phyloP scores from a whole-genome alignment of 2,797 vertebrate genomes.

The Enteromius paludinosus region DNA sequence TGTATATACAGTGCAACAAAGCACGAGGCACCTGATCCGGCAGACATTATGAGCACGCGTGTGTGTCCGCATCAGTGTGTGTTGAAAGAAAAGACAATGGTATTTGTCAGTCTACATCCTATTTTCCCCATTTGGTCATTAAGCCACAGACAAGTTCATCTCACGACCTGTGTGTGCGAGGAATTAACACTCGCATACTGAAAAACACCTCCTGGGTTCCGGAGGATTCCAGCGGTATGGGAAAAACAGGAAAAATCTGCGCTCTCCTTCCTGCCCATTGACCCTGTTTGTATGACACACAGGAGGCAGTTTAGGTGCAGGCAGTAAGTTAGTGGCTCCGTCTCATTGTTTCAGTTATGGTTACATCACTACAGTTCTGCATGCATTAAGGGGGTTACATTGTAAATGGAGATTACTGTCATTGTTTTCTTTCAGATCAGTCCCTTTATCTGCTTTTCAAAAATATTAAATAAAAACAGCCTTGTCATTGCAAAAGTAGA shows the following conservation, averaged over 20 bases:
- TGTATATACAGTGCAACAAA: background rate
- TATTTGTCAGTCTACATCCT: slow-evolving; percentile 50
- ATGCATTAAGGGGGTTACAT: background rate
- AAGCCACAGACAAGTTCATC: slow-evolving; percentile 55
- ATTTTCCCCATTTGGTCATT: slow-evolving; percentile 51
- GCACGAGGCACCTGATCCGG: background rate
- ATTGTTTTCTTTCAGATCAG: background rate
- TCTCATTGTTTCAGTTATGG: slow-evolving; percentile 51
- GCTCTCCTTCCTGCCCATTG: slow-evolving; percentile 79
- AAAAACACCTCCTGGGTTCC: slow-evolving; percentile 67
- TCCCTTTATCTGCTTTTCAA: background rate
- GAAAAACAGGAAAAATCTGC: slow-evolving; percentile 95
- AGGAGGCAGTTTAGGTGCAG: slow-evolving; percentile 62
- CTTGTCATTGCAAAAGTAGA: background rate
- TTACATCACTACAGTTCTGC: slow-evolving; percentile 57
- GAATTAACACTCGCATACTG: slow-evolving; percentile 47
- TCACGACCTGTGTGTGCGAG: slow-evolving; percentile 37
- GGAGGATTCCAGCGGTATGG: slow-evolving; percentile 76
- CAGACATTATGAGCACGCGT: background rate
- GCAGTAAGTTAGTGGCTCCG: slow-evolving; percentile 53
- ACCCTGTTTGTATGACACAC: slow-evolving; percentile 65
- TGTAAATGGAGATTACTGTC: background rate
- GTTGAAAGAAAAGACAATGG: slow-evolving; percentile 48
- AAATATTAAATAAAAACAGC: background rate
- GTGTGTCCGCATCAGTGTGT: slow-evolving; percentile 13